These are phyloP conservation scores for Callithrix jacchus DNA, from an alignment of 2,113 vertebrate genomes.

Conservation along the genomic window DNA sequence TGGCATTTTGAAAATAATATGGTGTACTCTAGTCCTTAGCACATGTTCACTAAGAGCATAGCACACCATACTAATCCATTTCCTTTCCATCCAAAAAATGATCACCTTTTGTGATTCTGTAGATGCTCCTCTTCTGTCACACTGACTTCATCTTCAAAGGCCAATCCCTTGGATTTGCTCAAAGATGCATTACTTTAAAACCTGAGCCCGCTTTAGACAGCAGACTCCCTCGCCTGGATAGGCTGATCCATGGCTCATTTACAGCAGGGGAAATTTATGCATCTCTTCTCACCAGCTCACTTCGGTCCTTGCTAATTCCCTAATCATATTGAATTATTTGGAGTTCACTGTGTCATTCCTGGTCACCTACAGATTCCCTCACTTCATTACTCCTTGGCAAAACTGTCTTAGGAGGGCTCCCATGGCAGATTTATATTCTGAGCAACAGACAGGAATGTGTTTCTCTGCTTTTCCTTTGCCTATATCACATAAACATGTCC, in stretches of 20 bases:
- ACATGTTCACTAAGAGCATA: background rate
- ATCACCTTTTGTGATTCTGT: background rate
- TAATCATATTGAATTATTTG: constrained; percentile 80
- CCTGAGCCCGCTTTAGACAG: background rate
- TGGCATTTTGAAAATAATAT: background rate
- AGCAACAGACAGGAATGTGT: constrained; percentile 88
- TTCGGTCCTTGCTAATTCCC: constrained; percentile 79
- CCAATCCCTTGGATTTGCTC: constrained; percentile 26
- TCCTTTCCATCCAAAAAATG: background rate
- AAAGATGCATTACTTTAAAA: background rate
- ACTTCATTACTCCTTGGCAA: constrained; percentile 86
- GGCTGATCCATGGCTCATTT: background rate
- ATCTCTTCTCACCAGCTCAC: constrained; percentile 55
- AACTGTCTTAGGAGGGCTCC: constrained; percentile 84
- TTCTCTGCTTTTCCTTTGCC: constrained; percentile 88
- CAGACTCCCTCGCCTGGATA: background rate
- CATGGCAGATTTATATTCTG: constrained; percentile 89
- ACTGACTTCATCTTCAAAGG: constrained; percentile 41
- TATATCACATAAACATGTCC: constrained; percentile 89
- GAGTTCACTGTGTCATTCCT: constrained; percentile 83
- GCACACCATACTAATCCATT: background rate
- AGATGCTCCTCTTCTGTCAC: background rate
- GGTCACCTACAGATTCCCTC: constrained; percentile 84
- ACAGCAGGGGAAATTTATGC: constrained; percentile 27
- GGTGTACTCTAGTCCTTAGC: background rate